Conservation (phyloP, 2,113 vertebrate genomes). For the Catharus bicknelli region DNA sequence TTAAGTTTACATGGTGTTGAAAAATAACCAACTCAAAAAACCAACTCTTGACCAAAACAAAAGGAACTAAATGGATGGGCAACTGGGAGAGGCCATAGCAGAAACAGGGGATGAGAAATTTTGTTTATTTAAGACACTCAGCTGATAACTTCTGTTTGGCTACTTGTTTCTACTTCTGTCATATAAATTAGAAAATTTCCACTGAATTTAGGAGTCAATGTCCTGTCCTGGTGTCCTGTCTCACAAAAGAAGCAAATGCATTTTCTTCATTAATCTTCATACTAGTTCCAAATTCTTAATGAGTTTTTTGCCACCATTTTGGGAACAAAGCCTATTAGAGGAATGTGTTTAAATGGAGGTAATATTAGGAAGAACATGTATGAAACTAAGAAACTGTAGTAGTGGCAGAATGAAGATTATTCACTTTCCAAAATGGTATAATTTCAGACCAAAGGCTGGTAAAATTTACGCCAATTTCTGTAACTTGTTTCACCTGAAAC, state of each 20-base stretch:
- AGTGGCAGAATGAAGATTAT: not conserved
- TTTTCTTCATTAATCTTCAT: not conserved
- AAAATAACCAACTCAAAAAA: not conserved
- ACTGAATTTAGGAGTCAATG: not conserved
- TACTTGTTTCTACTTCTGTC: not conserved
- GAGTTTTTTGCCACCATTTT: not conserved
- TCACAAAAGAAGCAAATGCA: not conserved
- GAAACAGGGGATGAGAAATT: not conserved
- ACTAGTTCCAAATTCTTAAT: not conserved
- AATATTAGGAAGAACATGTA: not conserved
- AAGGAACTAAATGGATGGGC: not conserved
- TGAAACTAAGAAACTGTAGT: not conserved
- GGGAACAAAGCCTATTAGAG: not conserved
- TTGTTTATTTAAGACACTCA: not conserved
- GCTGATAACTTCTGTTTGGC: not conserved
- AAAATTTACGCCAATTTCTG: not conserved
- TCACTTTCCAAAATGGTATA: not conserved
- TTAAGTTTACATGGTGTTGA: not conserved
- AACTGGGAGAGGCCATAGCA: not conserved
- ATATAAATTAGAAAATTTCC: not conserved
- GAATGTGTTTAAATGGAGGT: not conserved
- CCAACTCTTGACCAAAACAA: not conserved
- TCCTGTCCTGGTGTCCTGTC: not conserved
- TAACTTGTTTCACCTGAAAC: not conserved
- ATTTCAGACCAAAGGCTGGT: not conserved